Conservation (phyloP, 2,888 invertebrate genomes). For the Hypsopygia costalis region DNA sequence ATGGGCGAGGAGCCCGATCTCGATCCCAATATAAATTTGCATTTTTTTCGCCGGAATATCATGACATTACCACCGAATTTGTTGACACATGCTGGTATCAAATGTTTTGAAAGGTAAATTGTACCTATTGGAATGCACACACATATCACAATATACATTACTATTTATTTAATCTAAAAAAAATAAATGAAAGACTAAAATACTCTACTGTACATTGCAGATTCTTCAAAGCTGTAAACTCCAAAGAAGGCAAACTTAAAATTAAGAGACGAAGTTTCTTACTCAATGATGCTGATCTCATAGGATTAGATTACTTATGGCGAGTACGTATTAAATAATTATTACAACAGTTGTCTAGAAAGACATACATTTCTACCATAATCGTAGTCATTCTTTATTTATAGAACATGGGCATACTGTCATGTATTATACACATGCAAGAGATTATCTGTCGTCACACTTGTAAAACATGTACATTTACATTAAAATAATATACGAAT, state of each 20-base stretch:
- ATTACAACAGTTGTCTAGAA: too few species aligned
- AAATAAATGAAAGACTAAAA: too few species aligned
- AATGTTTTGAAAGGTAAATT: conserved; percentile 86
- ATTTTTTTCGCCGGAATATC: conserved; percentile 97
- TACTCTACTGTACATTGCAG: conserved; percentile 50
- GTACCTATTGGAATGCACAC: too few species aligned
- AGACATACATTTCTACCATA: too few species aligned
- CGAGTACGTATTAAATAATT: conserved; percentile 78
- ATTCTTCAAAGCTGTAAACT: conserved; percentile 97
- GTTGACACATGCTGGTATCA: conserved; percentile 96
- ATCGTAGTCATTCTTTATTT: too few species aligned
- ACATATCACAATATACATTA: too few species aligned
- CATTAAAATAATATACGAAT: too few species aligned
- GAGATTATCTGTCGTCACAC: too few species aligned
- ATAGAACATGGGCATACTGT: too few species aligned
- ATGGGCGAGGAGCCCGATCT: conserved; percentile 98
- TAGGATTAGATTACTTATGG: conserved; percentile 98
- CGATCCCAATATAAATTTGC: conserved; percentile 96
- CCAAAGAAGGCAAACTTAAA: conserved; percentile 95
- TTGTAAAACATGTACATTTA: too few species aligned
- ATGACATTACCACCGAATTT: conserved; percentile 94
- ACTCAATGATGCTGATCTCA: conserved; percentile 96
- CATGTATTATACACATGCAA: too few species aligned
- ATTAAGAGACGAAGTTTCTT: conserved; percentile 91
- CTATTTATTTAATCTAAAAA: too few species aligned